Base-by-base conservation (phyloP, 2,113 vertebrate genomes). In the Melanerpes aurifrons region DNA sequence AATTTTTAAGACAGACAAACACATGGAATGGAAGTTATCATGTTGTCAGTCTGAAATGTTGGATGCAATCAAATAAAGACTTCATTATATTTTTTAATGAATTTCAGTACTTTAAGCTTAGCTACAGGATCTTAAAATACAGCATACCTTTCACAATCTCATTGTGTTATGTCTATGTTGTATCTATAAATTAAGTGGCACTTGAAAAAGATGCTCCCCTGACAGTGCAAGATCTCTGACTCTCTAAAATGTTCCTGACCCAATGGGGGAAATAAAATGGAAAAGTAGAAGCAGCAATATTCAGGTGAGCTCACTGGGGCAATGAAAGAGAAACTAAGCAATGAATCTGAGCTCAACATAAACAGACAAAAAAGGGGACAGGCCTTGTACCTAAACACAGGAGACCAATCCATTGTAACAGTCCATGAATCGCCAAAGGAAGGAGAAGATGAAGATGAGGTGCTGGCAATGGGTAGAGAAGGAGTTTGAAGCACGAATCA, bases 361-460 rank as follows among this genome's bases (percentile, higher is more conserved):
- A 58, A 75, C 85, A 86, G 40, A 70, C 16, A 25, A 70, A 80
- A 81, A 91, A 7, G 15, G 25, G 26, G 37, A 80, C 69, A 85
- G 48, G 53, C 21, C 15, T 69, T 80, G 67, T 80, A 86, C 75
- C 75, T 76, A 92, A 84, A 79, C 82, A 77, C 87, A 50, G 43
- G 75, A 86, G 78, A 81, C 24, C 78, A 82, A 92, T 94, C 53
- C 87, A 80, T 94, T 35, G 78, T 82, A 75, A 81, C 26, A 32
- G 62, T 56, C 15, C 59, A 76, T 78, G 35, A 82, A 48, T 77
- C 95, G 73, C 88, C 77, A 93, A 80, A 81, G 28, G 20, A 81
- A 94, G 72, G 31, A 76, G 92, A 93, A 71, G 53, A 91, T 54
- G 82, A 71, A 93, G 95, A 89, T 81, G 63, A 94, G 89, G 61